These are phyloP conservation scores for Monodelphis domestica DNA, from an alignment of 2,797 vertebrate species.

Conservation along the genomic window DNA sequence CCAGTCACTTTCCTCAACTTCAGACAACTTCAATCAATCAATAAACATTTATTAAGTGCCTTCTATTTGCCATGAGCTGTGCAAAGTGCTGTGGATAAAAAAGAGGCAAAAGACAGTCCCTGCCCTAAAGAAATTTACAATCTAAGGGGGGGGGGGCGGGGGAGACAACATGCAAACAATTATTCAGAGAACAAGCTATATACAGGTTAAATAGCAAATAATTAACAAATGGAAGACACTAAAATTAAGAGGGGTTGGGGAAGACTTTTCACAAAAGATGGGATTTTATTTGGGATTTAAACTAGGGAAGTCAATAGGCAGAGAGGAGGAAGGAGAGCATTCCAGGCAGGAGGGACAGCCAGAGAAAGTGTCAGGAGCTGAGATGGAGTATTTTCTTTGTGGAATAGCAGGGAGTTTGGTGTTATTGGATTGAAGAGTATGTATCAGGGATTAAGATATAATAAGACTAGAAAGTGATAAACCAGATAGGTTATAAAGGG, in stretches of 20 bases:
- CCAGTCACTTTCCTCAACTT: neutral
- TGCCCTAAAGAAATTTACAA: neutral
- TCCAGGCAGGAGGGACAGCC: neutral
- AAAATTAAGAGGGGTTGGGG: neutral
- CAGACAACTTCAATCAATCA: neutral
- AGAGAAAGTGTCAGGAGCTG: neutral
- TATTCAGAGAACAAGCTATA: neutral
- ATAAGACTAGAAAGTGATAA: neutral
- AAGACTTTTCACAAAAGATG: neutral
- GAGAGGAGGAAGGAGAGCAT: neutral
- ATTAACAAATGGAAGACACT: neutral
- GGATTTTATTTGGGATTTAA: neutral
- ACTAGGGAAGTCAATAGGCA: neutral
- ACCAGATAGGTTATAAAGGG: neutral
- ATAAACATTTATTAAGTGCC: neutral
- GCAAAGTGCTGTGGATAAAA: neutral
- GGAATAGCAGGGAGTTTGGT: neutral
- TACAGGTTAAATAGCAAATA: neutral
- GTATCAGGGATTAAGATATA: neutral
- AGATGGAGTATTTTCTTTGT: neutral
- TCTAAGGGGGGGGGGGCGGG: neutral
- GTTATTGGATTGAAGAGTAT: neutral
- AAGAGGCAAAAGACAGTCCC: neutral
- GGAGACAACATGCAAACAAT: neutral
- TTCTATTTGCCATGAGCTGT: neutral